Percentiles rank a stretch among this genome's conserved stretches.
These are phyloP conservation scores for Drosophila pandora DNA, from an alignment of 1,140 invertebrate species.

Conservation along the genomic window DNA sequence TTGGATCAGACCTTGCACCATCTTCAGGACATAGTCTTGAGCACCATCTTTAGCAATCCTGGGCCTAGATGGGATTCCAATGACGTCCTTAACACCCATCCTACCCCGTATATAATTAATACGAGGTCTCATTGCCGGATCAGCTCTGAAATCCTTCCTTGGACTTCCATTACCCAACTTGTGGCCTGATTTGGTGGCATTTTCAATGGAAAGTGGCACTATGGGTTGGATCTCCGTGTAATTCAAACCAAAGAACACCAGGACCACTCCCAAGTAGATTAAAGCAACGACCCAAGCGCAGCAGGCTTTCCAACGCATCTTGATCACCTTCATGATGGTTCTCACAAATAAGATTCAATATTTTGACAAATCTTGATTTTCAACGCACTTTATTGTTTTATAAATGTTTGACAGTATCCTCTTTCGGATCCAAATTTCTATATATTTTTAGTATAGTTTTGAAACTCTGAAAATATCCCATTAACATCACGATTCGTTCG, in stretches of 20 bases:
- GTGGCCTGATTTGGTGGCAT: neutral
- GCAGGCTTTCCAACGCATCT: conserved; percentile 9
- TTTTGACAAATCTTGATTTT: neutral
- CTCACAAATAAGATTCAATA: no score
- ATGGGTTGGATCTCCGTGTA: neutral
- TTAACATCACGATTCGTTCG: conserved; percentile 61
- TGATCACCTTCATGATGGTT: conserved; percentile 20
- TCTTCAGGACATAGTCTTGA: conserved; percentile 23
- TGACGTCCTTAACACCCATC: conserved; percentile 20
- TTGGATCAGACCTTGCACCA: conserved; percentile 18
- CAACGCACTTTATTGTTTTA: neutral
- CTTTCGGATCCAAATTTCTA: conserved; percentile 7
- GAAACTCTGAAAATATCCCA: conserved; percentile 45
- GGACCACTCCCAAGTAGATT: neutral
- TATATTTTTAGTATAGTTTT: conserved; percentile 26
- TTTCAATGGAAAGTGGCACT: neutral
- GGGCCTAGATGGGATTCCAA: conserved; percentile 48
- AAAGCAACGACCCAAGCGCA: neutral
- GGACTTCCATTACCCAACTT: neutral
- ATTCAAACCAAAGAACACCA: conserved; percentile 1
- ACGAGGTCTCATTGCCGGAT: neutral
- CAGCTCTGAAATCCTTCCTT: neutral
- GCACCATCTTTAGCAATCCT: neutral
- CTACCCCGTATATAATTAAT: conserved; percentile 12
- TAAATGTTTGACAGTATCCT: conserved; percentile 23